These are phyloP conservation scores for Porites evermanni DNA, from an alignment of 92 coral and sea anemone species.

Conservation along the genomic window DNA sequence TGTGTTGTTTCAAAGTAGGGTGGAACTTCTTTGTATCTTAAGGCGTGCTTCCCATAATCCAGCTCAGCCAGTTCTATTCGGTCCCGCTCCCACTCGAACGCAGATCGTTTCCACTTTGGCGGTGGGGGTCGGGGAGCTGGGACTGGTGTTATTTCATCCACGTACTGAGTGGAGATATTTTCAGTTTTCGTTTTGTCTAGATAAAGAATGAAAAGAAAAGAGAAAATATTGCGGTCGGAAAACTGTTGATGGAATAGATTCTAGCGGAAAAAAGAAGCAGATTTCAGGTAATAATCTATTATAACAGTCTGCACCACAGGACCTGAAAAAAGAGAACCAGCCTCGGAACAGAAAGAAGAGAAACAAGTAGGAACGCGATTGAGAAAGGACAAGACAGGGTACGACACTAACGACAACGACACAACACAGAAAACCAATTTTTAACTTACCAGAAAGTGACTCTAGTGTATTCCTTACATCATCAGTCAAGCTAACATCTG, in stretches of 20 bases:
- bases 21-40: slow-evolving; percentile 92
- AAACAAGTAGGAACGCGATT: background rate
- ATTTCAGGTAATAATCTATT: too few relatives aligned
- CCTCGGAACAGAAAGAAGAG: too few relatives aligned
- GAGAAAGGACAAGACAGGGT: background rate
- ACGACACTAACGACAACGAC: background rate
- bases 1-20: slow-evolving; percentile 97
- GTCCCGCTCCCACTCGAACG: slow-evolving; percentile 96
- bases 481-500: slow-evolving; percentile 25
- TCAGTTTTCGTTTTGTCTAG: slow-evolving; percentile 40
- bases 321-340: too few relatives aligned
- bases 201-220: background rate
- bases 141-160: slow-evolving; percentile 87
- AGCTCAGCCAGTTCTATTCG: slow-evolving; percentile 96
- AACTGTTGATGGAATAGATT: too few relatives aligned
- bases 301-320: too few relatives aligned
- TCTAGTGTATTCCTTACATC: slow-evolving; percentile 24
- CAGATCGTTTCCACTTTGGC: slow-evolving; percentile 92
- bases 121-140: slow-evolving; percentile 91
- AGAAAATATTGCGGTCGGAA: background rate
- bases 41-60: slow-evolving; percentile 94
- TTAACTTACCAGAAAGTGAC: slow-evolving; percentile 28
- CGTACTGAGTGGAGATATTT: slow-evolving; percentile 56
- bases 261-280: too few relatives aligned
- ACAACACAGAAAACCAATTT: background rate